Conservation (phyloP, 2,113 vertebrate genomes). For the Colossoma macropomum region DNA sequence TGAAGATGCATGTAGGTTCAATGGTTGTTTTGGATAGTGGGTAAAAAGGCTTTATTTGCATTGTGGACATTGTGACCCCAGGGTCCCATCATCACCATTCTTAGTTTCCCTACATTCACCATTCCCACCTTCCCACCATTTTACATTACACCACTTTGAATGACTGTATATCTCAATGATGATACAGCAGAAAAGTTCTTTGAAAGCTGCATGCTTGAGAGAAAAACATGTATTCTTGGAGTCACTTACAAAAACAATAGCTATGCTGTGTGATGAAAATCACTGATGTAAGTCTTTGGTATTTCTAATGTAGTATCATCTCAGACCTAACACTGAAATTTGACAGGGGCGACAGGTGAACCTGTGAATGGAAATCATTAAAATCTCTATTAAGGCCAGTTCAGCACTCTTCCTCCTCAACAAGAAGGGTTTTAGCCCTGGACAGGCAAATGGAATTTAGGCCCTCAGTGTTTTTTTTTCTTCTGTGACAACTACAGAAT, state of each 20-base stretch:
- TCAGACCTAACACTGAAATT: not conserved
- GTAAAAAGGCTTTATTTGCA: no score
- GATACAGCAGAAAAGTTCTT: no score
- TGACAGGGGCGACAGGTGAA: not conserved
- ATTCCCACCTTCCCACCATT: no score
- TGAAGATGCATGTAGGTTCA: no score
- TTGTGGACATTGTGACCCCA: no score
- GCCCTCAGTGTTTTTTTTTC: not conserved
- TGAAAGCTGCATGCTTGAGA: not conserved
- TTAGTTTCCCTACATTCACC: no score
- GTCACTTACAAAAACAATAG: not conserved
- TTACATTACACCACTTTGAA: no score
- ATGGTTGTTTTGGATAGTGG: no score
- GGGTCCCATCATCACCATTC: no score
- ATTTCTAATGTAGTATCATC: not conserved
- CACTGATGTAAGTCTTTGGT: slow-evolving; percentile 27
- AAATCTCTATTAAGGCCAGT: slow-evolving; percentile 8
- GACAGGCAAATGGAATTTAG: not conserved
- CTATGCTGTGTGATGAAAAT: slow-evolving; percentile 3
- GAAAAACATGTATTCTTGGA: not conserved
- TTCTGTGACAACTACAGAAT: not conserved
- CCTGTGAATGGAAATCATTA: not conserved
- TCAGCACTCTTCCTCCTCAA: not conserved
- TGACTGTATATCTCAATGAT: no score
- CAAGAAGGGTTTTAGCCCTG: not conserved